Conservation (phyloP, 2,888 invertebrate species). For the Xanthorhoe designata region DNA sequence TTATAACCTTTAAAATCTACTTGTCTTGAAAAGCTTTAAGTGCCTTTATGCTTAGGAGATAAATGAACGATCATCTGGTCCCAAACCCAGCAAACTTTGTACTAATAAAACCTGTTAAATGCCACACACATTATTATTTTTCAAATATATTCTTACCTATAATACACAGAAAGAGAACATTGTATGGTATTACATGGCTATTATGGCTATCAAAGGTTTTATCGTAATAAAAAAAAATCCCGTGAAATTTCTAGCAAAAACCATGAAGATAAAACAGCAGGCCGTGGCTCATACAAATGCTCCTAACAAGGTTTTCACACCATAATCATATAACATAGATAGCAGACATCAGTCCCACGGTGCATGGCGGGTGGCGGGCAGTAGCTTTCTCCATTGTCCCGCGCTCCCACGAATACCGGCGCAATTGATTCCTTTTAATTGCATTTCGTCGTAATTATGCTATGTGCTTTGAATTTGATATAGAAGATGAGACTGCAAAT, state of each 20-base stretch:
- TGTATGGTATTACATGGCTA: too few species aligned
- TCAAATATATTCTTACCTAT: too few species aligned
- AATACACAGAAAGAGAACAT: too few species aligned
- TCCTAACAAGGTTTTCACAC: slow-evolving; percentile 1
- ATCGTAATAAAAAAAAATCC: too few species aligned
- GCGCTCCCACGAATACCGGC: slow-evolving; percentile 63
- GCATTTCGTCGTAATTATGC: slow-evolving; percentile 42
- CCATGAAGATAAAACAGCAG: neutral
- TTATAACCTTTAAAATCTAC: too few species aligned
- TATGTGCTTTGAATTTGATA: slow-evolving; percentile 17
- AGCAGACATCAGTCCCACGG: slow-evolving; percentile 13
- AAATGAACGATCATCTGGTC: too few species aligned
- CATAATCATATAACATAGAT: slow-evolving; percentile 12
- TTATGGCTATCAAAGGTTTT: too few species aligned
- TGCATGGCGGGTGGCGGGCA: slow-evolving; percentile 4
- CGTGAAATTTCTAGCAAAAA: neutral
- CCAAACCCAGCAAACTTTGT: too few species aligned
- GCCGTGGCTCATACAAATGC: neutral
- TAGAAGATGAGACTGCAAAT: slow-evolving; percentile 6
- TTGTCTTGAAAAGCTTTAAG: too few species aligned
- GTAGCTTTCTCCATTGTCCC: slow-evolving; percentile 68
- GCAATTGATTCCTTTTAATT: slow-evolving; percentile 63
- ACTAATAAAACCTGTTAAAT: too few species aligned
- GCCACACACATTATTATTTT: too few species aligned
- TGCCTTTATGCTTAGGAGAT: too few species aligned